phyloP scores from a whole-genome alignment of 2,797 vertebrate genomes.

The Ibycter americanus region DNA sequence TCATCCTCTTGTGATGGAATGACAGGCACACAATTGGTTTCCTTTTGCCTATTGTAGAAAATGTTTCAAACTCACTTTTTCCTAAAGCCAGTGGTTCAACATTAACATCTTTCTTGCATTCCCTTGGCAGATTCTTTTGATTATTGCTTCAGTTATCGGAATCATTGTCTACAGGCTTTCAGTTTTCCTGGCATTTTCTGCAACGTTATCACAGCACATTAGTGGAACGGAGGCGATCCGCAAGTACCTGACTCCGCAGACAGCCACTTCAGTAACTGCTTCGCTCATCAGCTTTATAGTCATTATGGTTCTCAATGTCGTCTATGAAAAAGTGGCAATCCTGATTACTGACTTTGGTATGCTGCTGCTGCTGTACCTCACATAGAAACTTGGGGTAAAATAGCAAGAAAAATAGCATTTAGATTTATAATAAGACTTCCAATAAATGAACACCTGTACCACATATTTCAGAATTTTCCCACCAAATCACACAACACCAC shows the following conservation, averaged over 20 bases:
- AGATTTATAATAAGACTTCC: neutral
- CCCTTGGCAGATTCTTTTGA: conserved; percentile 85
- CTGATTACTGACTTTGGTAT: conserved; percentile 92
- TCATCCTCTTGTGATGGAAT: neutral
- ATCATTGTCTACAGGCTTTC: conserved; percentile 94
- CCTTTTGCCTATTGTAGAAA: neutral
- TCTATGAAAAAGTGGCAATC: conserved; percentile 92
- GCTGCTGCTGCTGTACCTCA: neutral
- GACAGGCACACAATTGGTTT: neutral
- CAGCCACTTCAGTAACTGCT: conserved; percentile 90
- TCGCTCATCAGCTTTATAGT: conserved; percentile 91
- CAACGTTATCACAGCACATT: conserved; percentile 73
- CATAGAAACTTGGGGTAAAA: neutral
- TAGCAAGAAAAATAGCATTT: neutral
- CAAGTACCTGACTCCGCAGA: conserved; percentile 92
- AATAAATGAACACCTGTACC: neutral
- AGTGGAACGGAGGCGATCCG: conserved; percentile 82
- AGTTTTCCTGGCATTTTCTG: conserved; percentile 88
- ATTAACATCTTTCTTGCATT: neutral
- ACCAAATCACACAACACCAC: neutral
- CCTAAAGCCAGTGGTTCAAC: neutral
- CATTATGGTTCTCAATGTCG: conserved; percentile 90
- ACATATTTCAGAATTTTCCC: neutral
- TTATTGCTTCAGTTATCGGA: conserved; percentile 89
- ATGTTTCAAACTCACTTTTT: neutral